These are phyloP conservation scores for Morelia viridis DNA, from an alignment of 2,797 vertebrate species.

Conservation along the genomic window DNA sequence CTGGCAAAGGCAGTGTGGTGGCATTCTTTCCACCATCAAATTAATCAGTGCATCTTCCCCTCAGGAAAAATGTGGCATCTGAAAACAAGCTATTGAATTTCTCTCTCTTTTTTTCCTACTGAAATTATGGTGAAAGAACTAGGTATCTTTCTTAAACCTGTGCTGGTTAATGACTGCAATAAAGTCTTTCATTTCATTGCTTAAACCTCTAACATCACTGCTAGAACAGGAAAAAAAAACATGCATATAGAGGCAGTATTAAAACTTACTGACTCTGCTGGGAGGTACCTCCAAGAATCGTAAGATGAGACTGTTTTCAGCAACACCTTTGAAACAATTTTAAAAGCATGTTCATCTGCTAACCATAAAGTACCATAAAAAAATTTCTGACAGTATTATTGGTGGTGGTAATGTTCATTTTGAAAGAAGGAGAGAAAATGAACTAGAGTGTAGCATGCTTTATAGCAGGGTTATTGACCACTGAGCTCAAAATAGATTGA, in stretches of 20 bases:
- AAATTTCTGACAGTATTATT: neutral
- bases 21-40: neutral
- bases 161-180: neutral
- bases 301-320: neutral
- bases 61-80: neutral
- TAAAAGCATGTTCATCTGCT: neutral
- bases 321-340: neutral
- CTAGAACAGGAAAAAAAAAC: neutral
- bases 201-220: neutral
- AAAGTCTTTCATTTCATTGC: neutral
- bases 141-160: neutral
- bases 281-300: neutral
- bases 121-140: neutral
- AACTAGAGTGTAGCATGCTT: neutral
- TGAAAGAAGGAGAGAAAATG: neutral
- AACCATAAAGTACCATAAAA: neutral
- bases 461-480: neutral
- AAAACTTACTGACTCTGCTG: neutral
- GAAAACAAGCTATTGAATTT: neutral
- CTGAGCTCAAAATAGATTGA: neutral
- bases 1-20: neutral
- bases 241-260: neutral
- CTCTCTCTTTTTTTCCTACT: neutral
- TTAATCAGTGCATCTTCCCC: neutral
- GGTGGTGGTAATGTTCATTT: neutral